A percentile compares a stretch with the other conserved stretches of the same genome.
Conservation (phyloP, 1,140 invertebrate species). For the Microplitis mediator region DNA sequence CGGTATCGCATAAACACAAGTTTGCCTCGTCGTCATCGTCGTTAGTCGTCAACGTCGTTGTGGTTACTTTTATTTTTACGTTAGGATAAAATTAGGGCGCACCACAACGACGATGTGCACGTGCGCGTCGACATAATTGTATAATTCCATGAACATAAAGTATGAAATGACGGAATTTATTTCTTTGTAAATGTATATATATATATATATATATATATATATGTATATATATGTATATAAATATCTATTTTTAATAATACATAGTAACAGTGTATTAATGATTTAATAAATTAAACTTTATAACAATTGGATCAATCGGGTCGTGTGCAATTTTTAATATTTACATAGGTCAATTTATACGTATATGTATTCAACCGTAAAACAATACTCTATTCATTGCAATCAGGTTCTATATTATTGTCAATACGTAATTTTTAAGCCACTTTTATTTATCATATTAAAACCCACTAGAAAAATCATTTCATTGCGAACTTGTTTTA, state of each 20-base stretch:
- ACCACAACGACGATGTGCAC: constrained; percentile 1
- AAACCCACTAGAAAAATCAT: not conserved
- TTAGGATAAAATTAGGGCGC: constrained; percentile 23
- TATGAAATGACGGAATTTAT: not conserved
- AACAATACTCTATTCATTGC: constrained; percentile 40
- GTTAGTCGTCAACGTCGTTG: not conserved
- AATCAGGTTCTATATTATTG: constrained; percentile 48
- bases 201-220: too few relatives aligned
- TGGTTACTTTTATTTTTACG: constrained; percentile 17
- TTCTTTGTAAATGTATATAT: too few relatives aligned
- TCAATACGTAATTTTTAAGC: constrained; percentile 36
- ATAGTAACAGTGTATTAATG: not conserved
- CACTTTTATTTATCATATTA: constrained; percentile 39
- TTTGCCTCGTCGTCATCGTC: too few relatives aligned
- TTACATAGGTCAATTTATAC: constrained; percentile 14
- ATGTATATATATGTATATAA: too few relatives aligned
- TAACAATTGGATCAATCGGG: not conserved
- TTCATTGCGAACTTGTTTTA: too few relatives aligned
- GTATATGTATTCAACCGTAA: constrained; percentile 35
- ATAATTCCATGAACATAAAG: constrained; percentile 16
- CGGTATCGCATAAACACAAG: constrained; percentile 22
- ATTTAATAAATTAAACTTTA: not conserved
- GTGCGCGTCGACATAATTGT: constrained; percentile 9
- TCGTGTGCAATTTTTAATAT: constrained; percentile 3
- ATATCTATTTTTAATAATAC: too few relatives aligned